Base-by-base conservation (phyloP, 2,888 invertebrate genomes). In the Andrena bucephala region DNA sequence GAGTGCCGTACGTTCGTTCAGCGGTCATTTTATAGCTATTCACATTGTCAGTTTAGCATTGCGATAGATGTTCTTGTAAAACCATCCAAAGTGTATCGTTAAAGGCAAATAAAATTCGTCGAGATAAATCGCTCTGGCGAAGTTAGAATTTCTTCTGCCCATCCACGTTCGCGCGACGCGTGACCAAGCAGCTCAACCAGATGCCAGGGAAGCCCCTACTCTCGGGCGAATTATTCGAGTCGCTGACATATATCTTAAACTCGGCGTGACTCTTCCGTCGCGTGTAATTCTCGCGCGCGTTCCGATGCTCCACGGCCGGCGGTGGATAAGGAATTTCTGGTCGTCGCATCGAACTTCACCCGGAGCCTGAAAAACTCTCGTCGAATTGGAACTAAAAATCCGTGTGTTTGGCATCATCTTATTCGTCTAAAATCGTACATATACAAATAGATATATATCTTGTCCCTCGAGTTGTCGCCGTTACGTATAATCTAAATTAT, bases 401-500 rank as follows among this genome's bases (percentile, higher is more conserved):
- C 33, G 10, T 57, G 71, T 42, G 63, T 77, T 77, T 69, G 78
- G 78, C 57, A 59, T 77, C 20, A 36, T 42, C 33, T 33, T 42
- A 63, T 63, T 63, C 36, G 63, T 63, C 31, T 71, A 71, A 71
- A 60, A 70, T 63, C 63, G 63, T 63, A 36, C n/a, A 33, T 33
- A 20, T 60, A 50, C 24, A 29, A 71, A 16, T 54, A 36, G 65
- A 79, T 63, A 48, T 63, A 48, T 65, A 50, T 50, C 2, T 31
- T 10, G 48, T 67, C 54, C 54, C 71, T 78, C 66, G 78, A 80
- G 70, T 77, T 62, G 36, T 71, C 62, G 62, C 67, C 79, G 80
- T 62, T 29, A 36, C 31, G 59, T 57, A 33, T 59, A 70, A 36
- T 57, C 75, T 82, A 75, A 59, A 24, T 24, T 57, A 81, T 81